A percentile compares a stretch with the other conserved stretches of the same genome.
phyloP scores from a whole-genome alignment of 2,888 invertebrate species.

The Exocentrus adspersus region DNA sequence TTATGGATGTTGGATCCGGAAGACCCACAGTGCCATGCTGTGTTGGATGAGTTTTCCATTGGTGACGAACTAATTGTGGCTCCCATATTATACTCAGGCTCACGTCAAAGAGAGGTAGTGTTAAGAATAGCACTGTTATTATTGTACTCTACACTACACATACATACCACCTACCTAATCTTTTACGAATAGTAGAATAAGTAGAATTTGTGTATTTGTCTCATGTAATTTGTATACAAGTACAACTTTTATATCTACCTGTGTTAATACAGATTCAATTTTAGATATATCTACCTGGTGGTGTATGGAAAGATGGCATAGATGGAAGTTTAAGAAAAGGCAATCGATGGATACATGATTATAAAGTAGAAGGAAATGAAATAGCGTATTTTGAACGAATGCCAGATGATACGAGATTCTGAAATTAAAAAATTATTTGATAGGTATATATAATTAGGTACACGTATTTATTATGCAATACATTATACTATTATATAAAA shows the following conservation, averaged over 20 bases:
- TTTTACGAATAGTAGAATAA: no score
- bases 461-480: no score
- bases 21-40: constrained; percentile 79
- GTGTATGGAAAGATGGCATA: constrained; percentile 93
- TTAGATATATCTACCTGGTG: constrained; percentile 79
- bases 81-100: constrained; percentile 79
- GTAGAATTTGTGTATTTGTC: no score
- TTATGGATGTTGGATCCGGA: constrained; percentile 89
- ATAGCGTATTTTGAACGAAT: constrained; percentile 86
- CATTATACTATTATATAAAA: no score
- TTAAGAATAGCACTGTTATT: no score
- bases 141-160: background rate
- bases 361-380: constrained; percentile 80
- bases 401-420: constrained; percentile 86
- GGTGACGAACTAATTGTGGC: constrained; percentile 93
- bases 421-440: constrained; percentile 47
- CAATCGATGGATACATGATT: constrained; percentile 90
- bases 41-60: constrained; percentile 87
- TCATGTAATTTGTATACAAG: no score
- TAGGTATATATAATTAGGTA: no score
- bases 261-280: constrained; percentile 6
- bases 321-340: constrained; percentile 88
- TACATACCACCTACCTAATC: background rate
- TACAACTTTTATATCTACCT: background rate
- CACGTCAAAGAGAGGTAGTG: constrained; percentile 80